Conservation (phyloP, 2,113 vertebrate species). For the Xenopus tropicalis region UCB_Xtro_10.0 CM004450.2:98199001-98199500, state of each 20-base stretch:
- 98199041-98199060: slow-evolving; percentile 71
- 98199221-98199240: background rate
- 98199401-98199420: slow-evolving; percentile 63
- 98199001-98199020: slow-evolving; percentile 66
- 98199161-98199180: no score
- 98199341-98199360: slow-evolving; percentile 49
- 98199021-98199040: slow-evolving; percentile 57
- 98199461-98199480: slow-evolving; percentile 83
- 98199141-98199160: no score
- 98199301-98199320: no score
- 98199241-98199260: background rate
- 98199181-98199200: background rate
- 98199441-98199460: slow-evolving; percentile 75
- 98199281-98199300: background rate
- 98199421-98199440: slow-evolving; percentile 66
- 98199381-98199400: slow-evolving; percentile 71
- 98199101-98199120: background rate
- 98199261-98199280: background rate
- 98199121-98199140: no score
- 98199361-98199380: slow-evolving; percentile 60
- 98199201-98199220: background rate
- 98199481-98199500: background rate
- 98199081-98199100: background rate
- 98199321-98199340: background rate
- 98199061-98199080: slow-evolving; percentile 69